These are phyloP conservation scores for Drosophila prostipennis DNA, from an alignment of 2,888 invertebrate species.

Conservation along the genomic window DNA sequence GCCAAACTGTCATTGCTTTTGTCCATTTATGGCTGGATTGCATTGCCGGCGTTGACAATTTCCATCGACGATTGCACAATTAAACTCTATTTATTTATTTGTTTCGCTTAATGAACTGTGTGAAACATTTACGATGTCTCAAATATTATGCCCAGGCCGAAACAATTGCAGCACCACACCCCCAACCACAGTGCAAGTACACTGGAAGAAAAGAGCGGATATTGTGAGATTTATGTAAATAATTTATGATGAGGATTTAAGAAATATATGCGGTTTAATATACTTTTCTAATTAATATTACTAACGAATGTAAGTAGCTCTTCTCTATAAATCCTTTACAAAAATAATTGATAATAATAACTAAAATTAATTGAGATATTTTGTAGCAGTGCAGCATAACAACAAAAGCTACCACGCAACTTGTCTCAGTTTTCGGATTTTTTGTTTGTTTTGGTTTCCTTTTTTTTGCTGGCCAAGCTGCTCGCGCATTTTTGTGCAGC, in stretches of 20 bases:
- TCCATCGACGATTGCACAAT: slow-evolving; percentile 70
- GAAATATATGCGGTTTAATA: too few relatives aligned
- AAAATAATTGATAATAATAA: too few relatives aligned
- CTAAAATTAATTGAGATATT: too few relatives aligned
- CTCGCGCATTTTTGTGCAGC: slow-evolving; percentile 78
- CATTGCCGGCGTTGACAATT: slow-evolving; percentile 64
- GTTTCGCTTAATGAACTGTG: slow-evolving; percentile 72
- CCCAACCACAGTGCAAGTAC: slow-evolving; percentile 18
- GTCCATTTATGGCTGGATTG: slow-evolving; percentile 35
- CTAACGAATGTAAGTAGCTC: too few relatives aligned
- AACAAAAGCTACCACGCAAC: slow-evolving; percentile 38
- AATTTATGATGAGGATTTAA: not conserved
- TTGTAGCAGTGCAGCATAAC: slow-evolving; percentile 4
- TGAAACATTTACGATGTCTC: slow-evolving; percentile 58
- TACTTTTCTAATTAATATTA: too few relatives aligned
- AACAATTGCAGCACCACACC: slow-evolving; percentile 42
- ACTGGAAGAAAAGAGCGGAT: not conserved
- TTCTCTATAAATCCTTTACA: too few relatives aligned
- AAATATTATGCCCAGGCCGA: slow-evolving; percentile 29
- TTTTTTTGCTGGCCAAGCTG: slow-evolving; percentile 58
- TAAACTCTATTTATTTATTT: slow-evolving; percentile 73
- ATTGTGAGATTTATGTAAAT: not conserved
- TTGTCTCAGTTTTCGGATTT: slow-evolving; percentile 44
- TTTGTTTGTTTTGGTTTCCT: slow-evolving; percentile 1
- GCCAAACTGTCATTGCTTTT: slow-evolving; percentile 23